A percentile compares a stretch with the other conserved stretches of the same genome.
Evolutionary conservation across 2,888 invertebrate genomes (phyloP).

Genomic region (Diarsia rubi): DNA sequence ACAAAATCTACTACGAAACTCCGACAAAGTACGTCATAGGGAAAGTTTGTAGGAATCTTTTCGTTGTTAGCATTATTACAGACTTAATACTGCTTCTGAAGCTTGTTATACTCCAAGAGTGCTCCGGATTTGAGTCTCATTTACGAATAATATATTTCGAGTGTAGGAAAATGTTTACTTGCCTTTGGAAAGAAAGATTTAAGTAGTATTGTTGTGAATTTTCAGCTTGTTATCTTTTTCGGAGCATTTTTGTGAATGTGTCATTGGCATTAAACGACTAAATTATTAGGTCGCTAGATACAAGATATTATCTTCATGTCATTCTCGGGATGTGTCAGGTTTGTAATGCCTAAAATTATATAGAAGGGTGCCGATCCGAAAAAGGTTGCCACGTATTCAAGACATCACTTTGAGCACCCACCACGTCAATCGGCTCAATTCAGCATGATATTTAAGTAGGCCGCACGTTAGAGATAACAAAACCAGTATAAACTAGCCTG

Average conservation of each 20-base stretch:
- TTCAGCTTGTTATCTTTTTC: background rate
- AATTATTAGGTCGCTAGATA: background rate
- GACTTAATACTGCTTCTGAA: slow-evolving; percentile 25
- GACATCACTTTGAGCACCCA: too few species aligned
- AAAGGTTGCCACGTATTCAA: too few species aligned
- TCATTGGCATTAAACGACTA: too few species aligned
- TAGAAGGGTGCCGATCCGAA: background rate
- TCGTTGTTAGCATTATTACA: slow-evolving; percentile 40
- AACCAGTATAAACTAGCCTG: background rate
- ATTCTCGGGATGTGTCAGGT: background rate
- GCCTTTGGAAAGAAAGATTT: slow-evolving; percentile 7
- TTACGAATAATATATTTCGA: slow-evolving; percentile 34
- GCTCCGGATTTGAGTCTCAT: slow-evolving; percentile 33
- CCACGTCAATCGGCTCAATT: background rate
- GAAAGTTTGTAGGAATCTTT: slow-evolving; percentile 30
- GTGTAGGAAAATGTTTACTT: slow-evolving; percentile 20
- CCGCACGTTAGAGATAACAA: background rate
- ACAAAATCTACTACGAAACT: slow-evolving; percentile 26
- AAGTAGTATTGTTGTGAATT: background rate
- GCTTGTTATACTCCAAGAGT: slow-evolving; percentile 34
- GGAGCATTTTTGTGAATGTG: background rate
- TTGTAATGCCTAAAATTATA: background rate
- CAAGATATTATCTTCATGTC: background rate
- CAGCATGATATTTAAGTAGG: background rate
- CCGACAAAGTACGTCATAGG: background rate